Conservation (phyloP, 1,140 invertebrate species). For the Nebria ingens region DNA sequence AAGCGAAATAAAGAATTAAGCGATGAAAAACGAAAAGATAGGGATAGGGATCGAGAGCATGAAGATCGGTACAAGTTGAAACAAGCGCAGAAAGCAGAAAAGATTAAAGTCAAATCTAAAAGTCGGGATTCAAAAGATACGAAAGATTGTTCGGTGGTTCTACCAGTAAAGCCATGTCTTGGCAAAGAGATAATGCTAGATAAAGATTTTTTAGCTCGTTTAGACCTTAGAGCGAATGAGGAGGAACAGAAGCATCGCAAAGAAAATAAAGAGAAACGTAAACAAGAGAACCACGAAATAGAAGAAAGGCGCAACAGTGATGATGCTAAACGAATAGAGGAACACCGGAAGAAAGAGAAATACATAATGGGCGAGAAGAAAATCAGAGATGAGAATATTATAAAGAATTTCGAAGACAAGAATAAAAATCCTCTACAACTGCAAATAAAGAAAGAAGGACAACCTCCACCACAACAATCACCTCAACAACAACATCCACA, state of each 20-base stretch:
- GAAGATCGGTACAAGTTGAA: constrained; percentile 30
- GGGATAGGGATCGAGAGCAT: constrained; percentile 22
- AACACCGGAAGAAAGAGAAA: constrained; percentile 20
- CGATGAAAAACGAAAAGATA: constrained; percentile 24
- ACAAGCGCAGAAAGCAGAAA: constrained; percentile 26
- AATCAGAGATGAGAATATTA: constrained; percentile 21
- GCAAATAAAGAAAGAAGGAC: constrained; percentile 16
- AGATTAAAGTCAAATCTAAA: constrained; percentile 30
- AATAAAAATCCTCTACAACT: constrained; percentile 22
- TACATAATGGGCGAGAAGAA: constrained; percentile 14
- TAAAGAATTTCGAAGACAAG: constrained; percentile 18
- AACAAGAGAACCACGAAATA: constrained; percentile 37
- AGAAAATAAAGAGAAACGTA: constrained; percentile 44
- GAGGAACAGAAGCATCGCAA: constrained; percentile 43
- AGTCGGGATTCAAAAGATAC: constrained; percentile 20
- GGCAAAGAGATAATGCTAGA: constrained; percentile 32
- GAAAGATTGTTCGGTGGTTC: constrained; percentile 31
- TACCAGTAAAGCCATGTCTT: constrained; percentile 19
- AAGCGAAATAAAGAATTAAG: constrained; percentile 24
- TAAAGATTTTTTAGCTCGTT: constrained; percentile 51
- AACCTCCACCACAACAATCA: constrained; percentile 17
- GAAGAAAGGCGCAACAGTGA: constrained; percentile 23
- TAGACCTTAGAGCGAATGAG: constrained; percentile 46
- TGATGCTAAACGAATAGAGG: constrained; percentile 19
- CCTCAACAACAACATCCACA: constrained; percentile 11